A percentile compares a stretch with the other conserved stretches of the same genome.
Conservation (phyloP, 2,113 vertebrate species). For the Pyrgilauda ruficollis region DNA sequence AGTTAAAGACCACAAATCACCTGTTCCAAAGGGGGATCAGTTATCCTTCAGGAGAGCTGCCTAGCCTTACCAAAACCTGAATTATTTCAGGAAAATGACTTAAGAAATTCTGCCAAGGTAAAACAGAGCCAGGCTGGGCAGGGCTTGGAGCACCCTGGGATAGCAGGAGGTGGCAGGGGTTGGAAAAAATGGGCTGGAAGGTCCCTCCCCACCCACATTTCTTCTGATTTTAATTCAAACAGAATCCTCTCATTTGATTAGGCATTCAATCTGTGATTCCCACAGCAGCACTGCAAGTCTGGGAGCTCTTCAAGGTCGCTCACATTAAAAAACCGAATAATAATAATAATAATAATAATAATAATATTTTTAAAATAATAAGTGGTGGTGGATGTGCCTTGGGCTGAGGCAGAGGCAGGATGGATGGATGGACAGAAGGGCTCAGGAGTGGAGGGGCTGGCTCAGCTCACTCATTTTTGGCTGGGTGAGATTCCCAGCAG, state of each 20-base stretch:
- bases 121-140: not conserved
- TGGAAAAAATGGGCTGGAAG: not conserved
- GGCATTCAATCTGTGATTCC: not conserved
- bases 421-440: too few relatives aligned
- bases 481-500: too few relatives aligned
- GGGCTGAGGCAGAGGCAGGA: too few relatives aligned
- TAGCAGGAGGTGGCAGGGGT: not conserved
- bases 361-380: too few relatives aligned
- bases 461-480: too few relatives aligned
- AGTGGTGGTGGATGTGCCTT: too few relatives aligned
- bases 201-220: not conserved
- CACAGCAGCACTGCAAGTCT: not conserved
- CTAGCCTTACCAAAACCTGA: accelerated
- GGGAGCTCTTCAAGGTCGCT: not conserved
- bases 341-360: too few relatives aligned
- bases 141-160: not conserved
- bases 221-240: not conserved
- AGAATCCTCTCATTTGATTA: not conserved
- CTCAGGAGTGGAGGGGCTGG: too few relatives aligned
- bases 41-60: not conserved
- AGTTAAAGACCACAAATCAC: too few relatives aligned
- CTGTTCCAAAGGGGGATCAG: not conserved
- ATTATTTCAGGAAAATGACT: not conserved
- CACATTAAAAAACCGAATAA: not conserved
- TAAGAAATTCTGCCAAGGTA: too few relatives aligned